These are phyloP conservation scores for Galagoides demidoff DNA, from an alignment of 2,797 vertebrate genomes.

Conservation along the genomic window DNA sequence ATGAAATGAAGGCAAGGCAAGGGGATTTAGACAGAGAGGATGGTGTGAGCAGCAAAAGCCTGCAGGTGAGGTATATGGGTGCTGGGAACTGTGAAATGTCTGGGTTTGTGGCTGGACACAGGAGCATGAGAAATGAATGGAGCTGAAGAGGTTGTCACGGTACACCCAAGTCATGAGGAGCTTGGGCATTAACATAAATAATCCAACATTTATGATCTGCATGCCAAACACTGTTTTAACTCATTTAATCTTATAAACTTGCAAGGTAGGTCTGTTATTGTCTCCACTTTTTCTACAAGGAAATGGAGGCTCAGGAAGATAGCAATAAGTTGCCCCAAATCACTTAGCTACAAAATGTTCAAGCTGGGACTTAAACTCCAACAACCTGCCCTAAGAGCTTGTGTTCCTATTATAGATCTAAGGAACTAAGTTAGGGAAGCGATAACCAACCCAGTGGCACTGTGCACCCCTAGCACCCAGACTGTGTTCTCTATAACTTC, in stretches of 20 bases:
- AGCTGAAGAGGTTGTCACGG: not conserved
- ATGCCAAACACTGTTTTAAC: not conserved
- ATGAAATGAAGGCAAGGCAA: not conserved
- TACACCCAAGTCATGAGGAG: not conserved
- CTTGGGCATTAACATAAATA: not conserved
- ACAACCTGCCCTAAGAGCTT: not conserved
- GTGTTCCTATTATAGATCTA: not conserved
- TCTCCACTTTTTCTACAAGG: not conserved
- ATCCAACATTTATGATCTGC: not conserved
- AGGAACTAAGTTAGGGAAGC: too few relatives aligned
- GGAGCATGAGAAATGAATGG: not conserved
- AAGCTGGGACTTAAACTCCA: not conserved
- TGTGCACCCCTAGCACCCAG: not conserved
- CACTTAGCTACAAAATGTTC: not conserved
- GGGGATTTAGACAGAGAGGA: not conserved
- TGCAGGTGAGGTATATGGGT: too few relatives aligned
- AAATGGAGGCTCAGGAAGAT: not conserved
- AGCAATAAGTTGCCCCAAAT: not conserved
- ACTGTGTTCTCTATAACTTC: not conserved
- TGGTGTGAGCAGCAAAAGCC: not conserved
- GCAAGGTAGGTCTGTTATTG: too few relatives aligned
- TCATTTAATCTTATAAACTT: not conserved
- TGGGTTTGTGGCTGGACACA: not conserved
- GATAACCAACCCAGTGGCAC: not conserved
- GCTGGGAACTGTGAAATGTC: not conserved